Base-by-base conservation (phyloP, 1,140 invertebrate species). In the Pseudomyrmex flavicornis region DNA sequence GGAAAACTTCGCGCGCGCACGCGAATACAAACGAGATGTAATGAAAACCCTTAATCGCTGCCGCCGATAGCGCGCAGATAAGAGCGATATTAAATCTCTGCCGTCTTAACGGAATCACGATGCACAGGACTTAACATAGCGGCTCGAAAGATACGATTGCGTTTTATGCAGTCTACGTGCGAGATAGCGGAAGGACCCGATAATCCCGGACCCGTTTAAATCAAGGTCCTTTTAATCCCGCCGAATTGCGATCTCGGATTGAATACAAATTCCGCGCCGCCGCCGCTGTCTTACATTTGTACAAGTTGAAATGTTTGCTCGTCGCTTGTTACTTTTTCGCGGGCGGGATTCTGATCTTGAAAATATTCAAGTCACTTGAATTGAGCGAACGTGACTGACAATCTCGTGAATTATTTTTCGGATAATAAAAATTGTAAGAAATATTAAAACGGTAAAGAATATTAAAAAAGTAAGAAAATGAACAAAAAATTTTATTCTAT, bases 161-260 rank as follows among this genome's bases (percentile, higher is more conserved):
- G 15, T 72, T 80, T 80, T 80, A 80, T 80, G 76, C 46, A 70
- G 66, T 70, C 56, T 80, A 80, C 76, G 76, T 80, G 76, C 76
- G 44, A 70, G 65, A 80, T 80, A 56, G 22, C 66, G 66, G 54
- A 35, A 5, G 35, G 44, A 80, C 66, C 44, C 54, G 76, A 80
- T 80, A 80, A 80, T 80, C 54, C 76, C n/a, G 54, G 56, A 22
- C 52, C n/a, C 54, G 76, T 56, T 80, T 80, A 80, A 80, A 80
- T 80, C 76, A 80, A 59, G 54, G 66, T 58, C 65, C 44, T 80
- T 70, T 80, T 80, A 80, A 80, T 80, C 76, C 66, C 56, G 17
- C 20, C 12, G 65, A 80, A 80, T 80, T 70, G 76, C 66, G n/a
- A 50, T 61, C 54, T 72, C 54, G 76, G 56, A 70, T 80, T 80